phyloP scores from a whole-genome alignment of 2,797 vertebrate genomes.

The Eurystomus glaucurus region DNA sequence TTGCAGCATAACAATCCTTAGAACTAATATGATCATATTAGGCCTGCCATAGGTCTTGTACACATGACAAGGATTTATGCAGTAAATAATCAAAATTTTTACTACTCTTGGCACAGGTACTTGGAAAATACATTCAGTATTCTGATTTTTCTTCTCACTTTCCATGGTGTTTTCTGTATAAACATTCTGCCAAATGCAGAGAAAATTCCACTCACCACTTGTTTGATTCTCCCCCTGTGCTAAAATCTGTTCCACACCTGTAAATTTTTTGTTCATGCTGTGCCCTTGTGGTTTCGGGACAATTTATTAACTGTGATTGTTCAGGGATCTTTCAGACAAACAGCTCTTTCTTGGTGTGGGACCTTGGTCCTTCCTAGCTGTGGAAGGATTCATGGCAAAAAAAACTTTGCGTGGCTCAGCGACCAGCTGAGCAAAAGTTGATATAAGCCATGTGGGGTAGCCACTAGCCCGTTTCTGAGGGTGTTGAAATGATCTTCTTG shows the following conservation, averaged over 20 bases:
- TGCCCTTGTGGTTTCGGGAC: not conserved
- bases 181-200: conserved; percentile 62
- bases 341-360: not conserved
- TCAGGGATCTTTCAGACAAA: not conserved
- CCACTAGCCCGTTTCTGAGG: not conserved
- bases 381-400: not conserved
- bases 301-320: conserved; percentile 59
- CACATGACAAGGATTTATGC: conserved; percentile 55
- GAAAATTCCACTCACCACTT: conserved; percentile 55
- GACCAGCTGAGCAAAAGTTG: not conserved
- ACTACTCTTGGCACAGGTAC: conserved; percentile 66
- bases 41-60: not conserved
- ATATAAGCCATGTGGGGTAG: rapidly evolving
- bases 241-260: conserved; percentile 24
- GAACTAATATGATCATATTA: not conserved
- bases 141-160: conserved; percentile 60
- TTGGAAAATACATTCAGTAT: conserved; percentile 69
- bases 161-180: conserved; percentile 60
- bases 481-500: not conserved
- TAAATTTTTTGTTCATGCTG: not conserved
- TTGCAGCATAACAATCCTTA: not conserved
- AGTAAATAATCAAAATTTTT: conserved; percentile 75
- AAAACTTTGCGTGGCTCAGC: not conserved
- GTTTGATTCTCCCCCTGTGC: conserved; percentile 3
- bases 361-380: not conserved